phyloP scores from a whole-genome alignment of 1,140 invertebrate species.

The Euwallacea similis region DNA sequence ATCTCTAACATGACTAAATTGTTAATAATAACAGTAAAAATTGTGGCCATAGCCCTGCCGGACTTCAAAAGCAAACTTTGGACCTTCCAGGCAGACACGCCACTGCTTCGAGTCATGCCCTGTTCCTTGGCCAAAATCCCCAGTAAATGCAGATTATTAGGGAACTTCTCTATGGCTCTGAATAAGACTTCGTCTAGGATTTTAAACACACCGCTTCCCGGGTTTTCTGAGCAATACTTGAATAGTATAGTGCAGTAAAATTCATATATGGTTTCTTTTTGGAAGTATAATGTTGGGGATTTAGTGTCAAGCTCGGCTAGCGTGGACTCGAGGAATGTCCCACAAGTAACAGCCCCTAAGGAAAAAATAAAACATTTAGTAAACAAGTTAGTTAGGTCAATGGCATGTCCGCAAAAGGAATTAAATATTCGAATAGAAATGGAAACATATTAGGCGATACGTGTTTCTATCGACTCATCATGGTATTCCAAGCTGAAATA shows the following conservation, averaged over 20 bases:
- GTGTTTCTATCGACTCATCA: neutral
- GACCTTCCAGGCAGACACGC: constrained; percentile 51
- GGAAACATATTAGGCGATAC: neutral
- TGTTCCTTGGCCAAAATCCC: constrained; percentile 49
- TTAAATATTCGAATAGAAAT: neutral
- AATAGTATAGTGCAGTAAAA: constrained; percentile 55
- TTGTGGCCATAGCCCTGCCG: constrained; percentile 46
- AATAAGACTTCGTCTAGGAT: constrained; percentile 49
- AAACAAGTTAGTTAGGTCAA: neutral
- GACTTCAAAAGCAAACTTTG: constrained; percentile 48
- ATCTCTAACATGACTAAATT: constrained; percentile 44
- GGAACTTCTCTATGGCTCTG: constrained; percentile 56
- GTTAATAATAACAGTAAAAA: constrained; percentile 51
- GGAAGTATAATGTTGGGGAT: constrained; percentile 38
- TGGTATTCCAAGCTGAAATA: neutral
- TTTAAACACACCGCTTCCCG: constrained; percentile 42
- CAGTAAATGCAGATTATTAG: constrained; percentile 62
- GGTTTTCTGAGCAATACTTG: constrained; percentile 47
- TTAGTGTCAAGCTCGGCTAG: constrained; percentile 42
- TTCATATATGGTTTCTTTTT: constrained; percentile 57
- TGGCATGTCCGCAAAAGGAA: too few species aligned
- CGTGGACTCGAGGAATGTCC: constrained; percentile 50
- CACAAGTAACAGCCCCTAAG: constrained; percentile 42
- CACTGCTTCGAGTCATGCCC: constrained; percentile 45
- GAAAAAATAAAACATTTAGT: neutral